Conservation (phyloP, 1,140 invertebrate species). For the Bombus consobrinus region DNA sequence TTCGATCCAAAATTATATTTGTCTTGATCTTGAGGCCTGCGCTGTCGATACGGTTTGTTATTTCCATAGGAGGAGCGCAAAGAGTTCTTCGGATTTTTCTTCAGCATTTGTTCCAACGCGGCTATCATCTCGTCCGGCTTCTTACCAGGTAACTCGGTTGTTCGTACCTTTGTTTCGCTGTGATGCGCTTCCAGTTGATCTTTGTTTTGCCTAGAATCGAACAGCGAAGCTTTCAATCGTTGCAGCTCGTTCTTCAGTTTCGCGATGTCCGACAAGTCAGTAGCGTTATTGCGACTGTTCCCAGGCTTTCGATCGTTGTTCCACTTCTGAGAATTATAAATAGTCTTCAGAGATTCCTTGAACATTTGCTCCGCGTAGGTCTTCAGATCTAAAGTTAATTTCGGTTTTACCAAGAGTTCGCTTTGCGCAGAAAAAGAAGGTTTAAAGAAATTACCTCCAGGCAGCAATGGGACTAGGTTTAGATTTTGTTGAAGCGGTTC, state of each 20-base stretch:
- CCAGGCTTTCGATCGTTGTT: slow-evolving; percentile 75
- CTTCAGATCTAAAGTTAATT: slow-evolving; percentile 74
- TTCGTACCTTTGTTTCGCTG: slow-evolving; percentile 75
- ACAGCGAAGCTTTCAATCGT: slow-evolving; percentile 66
- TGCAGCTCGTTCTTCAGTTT: slow-evolving; percentile 76
- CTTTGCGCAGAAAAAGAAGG: slow-evolving; percentile 65
- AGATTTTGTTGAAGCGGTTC: slow-evolving; percentile 70
- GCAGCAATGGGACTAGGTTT: slow-evolving; percentile 75
- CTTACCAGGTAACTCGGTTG: slow-evolving; percentile 63
- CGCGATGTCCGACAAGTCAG: slow-evolving; percentile 68
- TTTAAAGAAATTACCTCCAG: slow-evolving; percentile 79
- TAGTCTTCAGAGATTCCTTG: slow-evolving; percentile 80
- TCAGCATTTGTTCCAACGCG: slow-evolving; percentile 75
- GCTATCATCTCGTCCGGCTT: slow-evolving; percentile 71
- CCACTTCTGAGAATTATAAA: slow-evolving; percentile 81
- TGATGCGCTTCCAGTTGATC: slow-evolving; percentile 77
- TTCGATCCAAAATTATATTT: slow-evolving; percentile 42
- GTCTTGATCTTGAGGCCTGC: slow-evolving; percentile 49
- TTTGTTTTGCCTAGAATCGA: slow-evolving; percentile 61
- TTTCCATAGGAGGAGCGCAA: slow-evolving; percentile 58
- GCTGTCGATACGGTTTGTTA: slow-evolving; percentile 35
- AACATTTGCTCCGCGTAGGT: slow-evolving; percentile 81
- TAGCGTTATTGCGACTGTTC: slow-evolving; percentile 57
- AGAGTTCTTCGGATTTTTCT: slow-evolving; percentile 57
- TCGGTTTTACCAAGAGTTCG: slow-evolving; percentile 73